Evolutionary conservation across 2,888 invertebrate genomes (phyloP), one percentile per base, ranked within the genome.

Genomic region (Ectemnius continuus): DNA sequence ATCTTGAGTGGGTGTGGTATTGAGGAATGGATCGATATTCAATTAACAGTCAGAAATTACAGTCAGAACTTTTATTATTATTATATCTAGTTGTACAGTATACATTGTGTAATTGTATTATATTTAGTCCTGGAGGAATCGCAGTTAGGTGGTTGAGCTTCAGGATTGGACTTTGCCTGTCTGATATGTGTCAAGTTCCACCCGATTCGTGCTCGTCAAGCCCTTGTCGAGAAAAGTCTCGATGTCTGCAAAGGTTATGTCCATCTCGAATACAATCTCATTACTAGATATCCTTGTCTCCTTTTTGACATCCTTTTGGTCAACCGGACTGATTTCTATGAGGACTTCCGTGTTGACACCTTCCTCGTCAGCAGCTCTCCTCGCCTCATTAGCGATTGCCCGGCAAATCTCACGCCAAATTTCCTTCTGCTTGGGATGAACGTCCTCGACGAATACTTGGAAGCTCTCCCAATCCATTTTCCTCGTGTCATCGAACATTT

Each of bases 211-310:
- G 14, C 57, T 66, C 28, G 26, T 20, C 18, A 58, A 56, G 56
- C 70, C 65, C 26, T 79, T 70, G 26, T 68, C 70, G 18, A 82
- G 70, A 65, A 82, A 79, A 28, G 70, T 69, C 63, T 81, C 76
- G 4, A 80, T 66, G 36, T 86, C 79, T n/a, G 71, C 72, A 3
- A 86, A 71, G n/a, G 80, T 76, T 81, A 86, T 80, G 70, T 87
- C 85, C 80, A 87, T 76, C 75, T 86, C 85, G 72, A 87, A 85
- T 52, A 80, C 79, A 64, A 86, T 81, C 67, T 86, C 83, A 14
- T 79, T 70, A 20, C 36, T 71, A 45, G 48, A 57, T 18, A 69
- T 36, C 47, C 58, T 52, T 46, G 76, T 48, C 36, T 61, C 56
- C 6, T 58, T 61, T n/a, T 47, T 70, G 28, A 61, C 67, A 4